Evolutionary conservation across 2,113 vertebrate species (phyloP).

Genomic region (Platichthys stellatus): DNA sequence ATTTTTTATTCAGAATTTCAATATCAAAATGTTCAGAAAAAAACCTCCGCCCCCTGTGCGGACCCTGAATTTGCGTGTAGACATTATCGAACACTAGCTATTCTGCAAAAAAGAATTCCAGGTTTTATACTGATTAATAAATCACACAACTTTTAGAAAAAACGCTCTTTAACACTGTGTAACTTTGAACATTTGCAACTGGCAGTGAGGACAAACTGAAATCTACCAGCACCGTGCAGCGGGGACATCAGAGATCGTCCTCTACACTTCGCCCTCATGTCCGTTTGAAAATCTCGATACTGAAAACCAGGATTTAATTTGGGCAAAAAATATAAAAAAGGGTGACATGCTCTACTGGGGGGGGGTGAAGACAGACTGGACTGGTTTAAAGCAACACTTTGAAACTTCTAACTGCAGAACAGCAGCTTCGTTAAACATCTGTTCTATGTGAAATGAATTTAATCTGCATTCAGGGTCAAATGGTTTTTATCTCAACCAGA

Average conservation of each 20-base stretch:
- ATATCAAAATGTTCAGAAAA: slow-evolving; percentile 62
- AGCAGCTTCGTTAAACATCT: too few relatives aligned
- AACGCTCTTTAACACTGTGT: background rate
- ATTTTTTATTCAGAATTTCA: slow-evolving; percentile 52
- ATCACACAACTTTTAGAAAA: background rate
- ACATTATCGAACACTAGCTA: slow-evolving; percentile 37
- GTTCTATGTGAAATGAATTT: background rate
- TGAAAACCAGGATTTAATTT: background rate
- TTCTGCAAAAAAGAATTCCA: slow-evolving; percentile 22
- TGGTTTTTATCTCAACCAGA: too few relatives aligned
- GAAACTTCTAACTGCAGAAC: background rate
- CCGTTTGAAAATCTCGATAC: background rate
- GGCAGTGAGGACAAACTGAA: slow-evolving; percentile 57
- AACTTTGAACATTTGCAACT: slow-evolving; percentile 23
- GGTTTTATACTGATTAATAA: slow-evolving; percentile 2
- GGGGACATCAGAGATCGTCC: background rate
- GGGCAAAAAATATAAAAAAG: background rate
- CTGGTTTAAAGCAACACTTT: background rate
- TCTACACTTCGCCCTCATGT: background rate
- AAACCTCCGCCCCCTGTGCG: slow-evolving; percentile 33
- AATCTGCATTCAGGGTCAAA: too few relatives aligned
- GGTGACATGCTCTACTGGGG: background rate
- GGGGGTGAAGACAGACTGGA: background rate
- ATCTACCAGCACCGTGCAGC: background rate
- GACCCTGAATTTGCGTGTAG: slow-evolving; percentile 54